Conservation (phyloP, 37 sponge, comb jelly and placozoan species). For the Hormiphora californensis region DNA sequence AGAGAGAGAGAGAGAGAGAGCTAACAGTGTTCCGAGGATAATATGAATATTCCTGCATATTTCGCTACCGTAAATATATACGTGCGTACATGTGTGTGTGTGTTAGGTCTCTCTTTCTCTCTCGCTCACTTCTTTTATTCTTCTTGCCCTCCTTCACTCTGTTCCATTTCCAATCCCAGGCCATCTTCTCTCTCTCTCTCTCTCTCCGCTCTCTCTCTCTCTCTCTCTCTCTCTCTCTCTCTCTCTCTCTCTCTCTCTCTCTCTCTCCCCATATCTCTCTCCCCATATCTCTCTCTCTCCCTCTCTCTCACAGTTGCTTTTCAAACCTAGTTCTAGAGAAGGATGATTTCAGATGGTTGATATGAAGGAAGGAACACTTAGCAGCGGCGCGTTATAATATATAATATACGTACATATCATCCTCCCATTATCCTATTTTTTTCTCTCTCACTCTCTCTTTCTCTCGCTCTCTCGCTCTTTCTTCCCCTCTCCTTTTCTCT, state of each 20-base stretch:
- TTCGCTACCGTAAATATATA: too few relatives aligned
- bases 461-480: too few relatives aligned
- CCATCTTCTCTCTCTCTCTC: background rate
- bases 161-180: background rate
- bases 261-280: slow-evolving; percentile 50
- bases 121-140: background rate
- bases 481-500: too few relatives aligned
- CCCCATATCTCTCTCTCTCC: slow-evolving; percentile 4
- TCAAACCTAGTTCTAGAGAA: background rate
- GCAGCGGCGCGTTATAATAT: background rate
- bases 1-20: too few relatives aligned
- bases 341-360: background rate
- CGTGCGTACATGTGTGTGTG: background rate
- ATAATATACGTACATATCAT: too few relatives aligned
- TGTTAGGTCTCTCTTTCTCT: background rate
- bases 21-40: too few relatives aligned
- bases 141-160: background rate
- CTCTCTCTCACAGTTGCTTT: background rate
- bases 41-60: too few relatives aligned
- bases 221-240: slow-evolving; percentile 33
- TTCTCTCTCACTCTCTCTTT: too few relatives aligned
- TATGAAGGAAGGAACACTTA: background rate
- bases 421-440: too few relatives aligned
- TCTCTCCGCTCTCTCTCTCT: slow-evolving; percentile 49
- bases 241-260: slow-evolving; percentile 55